A percentile compares a stretch with the other conserved stretches of the same genome.
These are phyloP conservation scores for Stenotaenia linearis DNA, from an alignment of 2,888 invertebrate species.

Conservation along the genomic window DNA sequence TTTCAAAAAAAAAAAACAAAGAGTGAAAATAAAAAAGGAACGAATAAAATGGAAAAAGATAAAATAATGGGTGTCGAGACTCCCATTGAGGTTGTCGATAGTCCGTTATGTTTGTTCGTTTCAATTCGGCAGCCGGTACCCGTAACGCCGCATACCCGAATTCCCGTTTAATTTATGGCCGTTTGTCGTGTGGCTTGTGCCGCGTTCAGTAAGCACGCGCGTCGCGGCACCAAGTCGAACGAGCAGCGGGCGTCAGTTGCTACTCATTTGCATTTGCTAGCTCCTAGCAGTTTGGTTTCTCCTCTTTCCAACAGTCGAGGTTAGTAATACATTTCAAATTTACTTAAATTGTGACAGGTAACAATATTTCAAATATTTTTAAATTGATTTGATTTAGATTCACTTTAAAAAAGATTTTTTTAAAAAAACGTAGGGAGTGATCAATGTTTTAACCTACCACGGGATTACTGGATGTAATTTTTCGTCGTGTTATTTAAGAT, in stretches of 20 bases:
- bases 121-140: background rate
- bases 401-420: background rate
- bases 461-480: background rate
- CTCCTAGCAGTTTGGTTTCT: background rate
- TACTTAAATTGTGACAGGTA: background rate
- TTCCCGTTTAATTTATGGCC: constrained; percentile 2
- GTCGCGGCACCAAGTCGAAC: background rate
- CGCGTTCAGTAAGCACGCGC: constrained; percentile 3
- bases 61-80: constrained; percentile 7
- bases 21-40: background rate
- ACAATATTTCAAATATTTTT: constrained; percentile 9
- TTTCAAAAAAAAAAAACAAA: background rate
- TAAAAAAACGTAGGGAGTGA: no score
- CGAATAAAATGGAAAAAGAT: background rate
- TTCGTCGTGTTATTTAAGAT: background rate
- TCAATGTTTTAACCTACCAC: background rate
- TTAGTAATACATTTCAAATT: constrained; percentile 14
- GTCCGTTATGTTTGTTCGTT: background rate
- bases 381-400: background rate
- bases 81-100: constrained; percentile 1
- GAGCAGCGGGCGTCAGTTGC: constrained; percentile 19
- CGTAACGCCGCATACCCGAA: background rate
- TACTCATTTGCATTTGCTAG: constrained; percentile 10
- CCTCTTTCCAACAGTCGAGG: background rate
- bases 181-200: constrained; percentile 23